Percentiles rank a stretch among this genome's conserved stretches.
Conservation (phyloP, 2,888 invertebrate genomes). For the Dendrolimus houi region DNA sequence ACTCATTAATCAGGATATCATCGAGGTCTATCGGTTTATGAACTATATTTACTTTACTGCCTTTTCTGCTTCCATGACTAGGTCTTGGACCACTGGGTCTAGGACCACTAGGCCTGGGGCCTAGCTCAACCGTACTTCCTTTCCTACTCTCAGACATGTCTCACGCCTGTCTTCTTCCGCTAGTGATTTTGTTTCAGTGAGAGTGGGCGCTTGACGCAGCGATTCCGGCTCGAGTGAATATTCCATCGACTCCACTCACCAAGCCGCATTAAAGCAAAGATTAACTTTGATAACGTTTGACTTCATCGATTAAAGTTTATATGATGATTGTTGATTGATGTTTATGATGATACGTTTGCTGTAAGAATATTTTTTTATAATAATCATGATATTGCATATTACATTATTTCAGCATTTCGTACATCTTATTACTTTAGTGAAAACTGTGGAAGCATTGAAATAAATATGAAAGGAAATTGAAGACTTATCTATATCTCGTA, state of each 20-base stretch:
- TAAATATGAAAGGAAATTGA: no score
- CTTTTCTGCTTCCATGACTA: constrained; percentile 15
- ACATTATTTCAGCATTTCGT: no score
- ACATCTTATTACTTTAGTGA: no score
- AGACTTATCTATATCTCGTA: no score
- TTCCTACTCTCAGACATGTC: constrained; percentile 13
- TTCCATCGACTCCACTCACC: background rate
- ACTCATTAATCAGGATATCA: constrained; percentile 62
- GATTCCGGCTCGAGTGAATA: constrained; percentile 2
- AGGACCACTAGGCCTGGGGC: constrained; percentile 2
- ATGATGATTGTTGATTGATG: background rate
- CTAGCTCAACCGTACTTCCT: constrained; percentile 4
- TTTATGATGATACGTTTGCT: no score
- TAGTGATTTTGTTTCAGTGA: constrained; percentile 7
- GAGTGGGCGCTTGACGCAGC: constrained; percentile 6
- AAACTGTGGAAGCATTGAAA: no score
- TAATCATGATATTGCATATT: no score
- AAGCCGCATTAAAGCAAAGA: background rate
- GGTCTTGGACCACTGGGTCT: constrained; percentile 9
- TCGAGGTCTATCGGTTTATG: constrained; percentile 53
- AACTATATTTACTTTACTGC: background rate
- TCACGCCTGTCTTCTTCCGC: constrained; percentile 12
- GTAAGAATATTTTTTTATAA: no score
- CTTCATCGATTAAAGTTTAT: background rate
- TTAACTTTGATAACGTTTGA: background rate